Conservation (phyloP, 2,797 vertebrate genomes). For the Pygocentrus nattereri region DNA sequence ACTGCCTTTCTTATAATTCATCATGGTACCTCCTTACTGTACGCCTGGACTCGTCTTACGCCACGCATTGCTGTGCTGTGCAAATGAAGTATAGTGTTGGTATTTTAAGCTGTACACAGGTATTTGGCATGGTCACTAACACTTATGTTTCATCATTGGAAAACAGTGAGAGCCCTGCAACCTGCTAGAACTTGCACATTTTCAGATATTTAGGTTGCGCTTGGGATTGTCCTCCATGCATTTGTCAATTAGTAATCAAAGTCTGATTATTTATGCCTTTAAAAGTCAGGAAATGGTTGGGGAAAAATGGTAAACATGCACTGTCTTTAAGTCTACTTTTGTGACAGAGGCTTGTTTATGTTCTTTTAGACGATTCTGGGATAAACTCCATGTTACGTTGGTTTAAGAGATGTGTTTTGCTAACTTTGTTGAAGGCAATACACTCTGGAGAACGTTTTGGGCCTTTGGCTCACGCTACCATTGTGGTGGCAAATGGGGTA, state of each 20-base stretch:
- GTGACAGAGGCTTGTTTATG: neutral
- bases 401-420: too few species aligned
- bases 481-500: too few species aligned
- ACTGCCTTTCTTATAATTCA: conserved; percentile 66
- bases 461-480: too few species aligned
- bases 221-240: neutral
- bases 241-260: neutral
- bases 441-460: too few species aligned
- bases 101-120: neutral
- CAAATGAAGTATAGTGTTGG: neutral
- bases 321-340: neutral
- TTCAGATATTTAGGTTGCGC: neutral
- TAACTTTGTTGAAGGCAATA: too few species aligned
- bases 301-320: neutral
- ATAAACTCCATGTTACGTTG: too few species aligned
- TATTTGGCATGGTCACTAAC: neutral
- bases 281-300: neutral
- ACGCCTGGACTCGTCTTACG: neutral
- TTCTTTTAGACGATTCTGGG: too few species aligned
- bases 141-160: neutral
- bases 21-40: neutral
- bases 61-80: neutral
- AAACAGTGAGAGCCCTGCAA: neutral
- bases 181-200: neutral
- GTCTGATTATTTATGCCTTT: neutral